Base-by-base conservation (phyloP, 2,113 vertebrate genomes). In the Oncorhynchus tshawytscha region DNA sequence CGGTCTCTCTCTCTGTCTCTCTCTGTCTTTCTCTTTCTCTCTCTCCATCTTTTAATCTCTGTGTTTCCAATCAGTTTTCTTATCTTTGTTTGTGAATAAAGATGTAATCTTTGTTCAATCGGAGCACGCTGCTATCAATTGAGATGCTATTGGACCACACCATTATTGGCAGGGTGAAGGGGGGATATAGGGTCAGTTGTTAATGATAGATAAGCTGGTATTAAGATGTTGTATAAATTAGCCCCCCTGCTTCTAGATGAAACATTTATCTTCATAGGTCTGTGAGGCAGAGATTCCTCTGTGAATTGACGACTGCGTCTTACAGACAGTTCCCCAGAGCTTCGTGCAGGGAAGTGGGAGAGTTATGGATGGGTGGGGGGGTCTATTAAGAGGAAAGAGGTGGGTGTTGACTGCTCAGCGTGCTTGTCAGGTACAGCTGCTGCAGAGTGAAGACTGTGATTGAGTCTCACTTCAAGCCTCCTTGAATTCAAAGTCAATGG, bases 401-500 rank as follows among this genome's bases (percentile, higher is more conserved):
- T 34, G n/a, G 29, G 60, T 27, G 18, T 13, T 11, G 72, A 81
- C 75, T 77, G 67, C 78, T 90, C 77, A 71, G 77, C 75, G 67
- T 81, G 72, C 84, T 39, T 90, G 90, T 91, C 90, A 87, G 84
- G 78, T 82, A 80, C 91, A 90, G 88, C 89, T 92, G 91, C 85
- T 87, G 71, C 75, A 71, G 67, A 18, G 51, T 3, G 16, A 75
- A 74, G 74, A 73, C 80, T 76, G 71, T 48, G 71, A 70, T 71
- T 77, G 76, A 82, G 71, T 68, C 78, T 88, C 76, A 18, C 49
- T 75, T 81, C 74, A 64, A 6, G 75, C 84, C 88, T 82, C 89
- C 88, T 91, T 88, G 87, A 91, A 91, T 75, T 89, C 89, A 91
- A 90, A 90, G 91, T 93, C 91, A 88, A 49, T 74, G 80, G 81